A percentile compares a stretch with the other conserved stretches of the same genome.
phyloP scores from a whole-genome alignment of 2,113 vertebrate species.

The Mesembrinibis cayennensis region DNA sequence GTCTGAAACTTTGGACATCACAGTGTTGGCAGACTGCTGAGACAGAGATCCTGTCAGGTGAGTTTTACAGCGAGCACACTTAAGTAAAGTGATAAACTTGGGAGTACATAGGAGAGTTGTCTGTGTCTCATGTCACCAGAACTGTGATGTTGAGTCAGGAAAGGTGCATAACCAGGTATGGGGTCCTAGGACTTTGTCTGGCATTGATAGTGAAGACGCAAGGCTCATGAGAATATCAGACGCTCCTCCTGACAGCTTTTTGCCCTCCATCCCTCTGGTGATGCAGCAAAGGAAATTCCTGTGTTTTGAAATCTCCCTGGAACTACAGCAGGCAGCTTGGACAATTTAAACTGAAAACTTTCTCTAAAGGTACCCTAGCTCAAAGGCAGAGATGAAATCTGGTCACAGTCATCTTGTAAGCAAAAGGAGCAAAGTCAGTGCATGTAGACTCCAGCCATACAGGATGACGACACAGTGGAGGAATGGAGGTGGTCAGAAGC shows the following conservation, averaged over 20 bases:
- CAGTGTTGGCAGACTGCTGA: not conserved
- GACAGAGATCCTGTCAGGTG: not conserved
- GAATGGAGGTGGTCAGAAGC: not conserved
- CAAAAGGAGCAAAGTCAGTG: not conserved
- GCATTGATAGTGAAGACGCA: not conserved
- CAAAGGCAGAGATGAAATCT: not conserved
- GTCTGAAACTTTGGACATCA: not conserved
- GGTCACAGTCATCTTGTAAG: not conserved
- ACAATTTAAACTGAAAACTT: not conserved
- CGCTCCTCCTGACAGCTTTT: not conserved
- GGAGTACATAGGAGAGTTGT: not conserved
- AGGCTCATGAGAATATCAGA: not conserved
- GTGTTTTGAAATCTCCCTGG: not conserved
- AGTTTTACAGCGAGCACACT: not conserved
- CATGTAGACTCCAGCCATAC: not conserved
- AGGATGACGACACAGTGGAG: not conserved
- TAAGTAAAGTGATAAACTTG: not conserved
- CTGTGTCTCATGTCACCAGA: not conserved
- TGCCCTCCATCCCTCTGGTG: not conserved
- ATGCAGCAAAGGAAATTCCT: not conserved
- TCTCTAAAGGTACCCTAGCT: not conserved
- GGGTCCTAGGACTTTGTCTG: not conserved
- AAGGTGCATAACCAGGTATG: not conserved
- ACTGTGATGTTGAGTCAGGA: not conserved
- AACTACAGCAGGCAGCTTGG: not conserved